Conservation (phyloP, 2,113 vertebrate genomes). For the Thomomys bottae region DNA sequence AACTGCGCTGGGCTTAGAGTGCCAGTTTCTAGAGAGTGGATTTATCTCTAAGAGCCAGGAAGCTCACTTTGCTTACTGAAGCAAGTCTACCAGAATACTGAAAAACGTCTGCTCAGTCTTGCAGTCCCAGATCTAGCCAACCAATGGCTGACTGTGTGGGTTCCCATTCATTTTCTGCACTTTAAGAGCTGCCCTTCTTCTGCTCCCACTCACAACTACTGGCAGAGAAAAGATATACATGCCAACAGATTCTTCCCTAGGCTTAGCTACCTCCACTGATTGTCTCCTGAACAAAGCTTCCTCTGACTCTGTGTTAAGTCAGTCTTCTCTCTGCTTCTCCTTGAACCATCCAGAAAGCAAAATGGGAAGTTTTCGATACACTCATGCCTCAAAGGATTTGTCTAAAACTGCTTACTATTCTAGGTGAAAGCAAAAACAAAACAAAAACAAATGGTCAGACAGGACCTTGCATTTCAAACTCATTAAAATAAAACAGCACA, state of each 20-base stretch:
- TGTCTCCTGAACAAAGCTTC: neutral
- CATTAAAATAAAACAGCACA: slow-evolving; percentile 8
- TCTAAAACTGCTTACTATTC: slow-evolving; percentile 29
- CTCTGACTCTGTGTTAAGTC: neutral
- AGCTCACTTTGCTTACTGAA: neutral
- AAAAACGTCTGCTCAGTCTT: neutral
- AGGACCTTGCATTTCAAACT: neutral
- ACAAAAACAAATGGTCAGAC: neutral
- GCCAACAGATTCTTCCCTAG: neutral
- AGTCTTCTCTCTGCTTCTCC: neutral
- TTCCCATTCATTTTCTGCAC: neutral
- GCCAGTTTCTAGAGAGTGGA: neutral
- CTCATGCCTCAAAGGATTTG: neutral
- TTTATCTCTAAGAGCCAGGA: neutral
- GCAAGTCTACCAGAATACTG: neutral
- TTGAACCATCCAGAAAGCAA: neutral
- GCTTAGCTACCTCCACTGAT: neutral
- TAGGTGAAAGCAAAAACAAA: slow-evolving; percentile 6
- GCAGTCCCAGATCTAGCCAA: neutral
- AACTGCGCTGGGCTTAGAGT: neutral
- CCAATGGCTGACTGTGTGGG: neutral
- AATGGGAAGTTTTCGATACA: neutral
- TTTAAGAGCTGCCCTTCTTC: neutral
- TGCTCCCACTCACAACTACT: neutral
- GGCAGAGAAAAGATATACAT: neutral